Base-by-base conservation (phyloP, 2,888 invertebrate genomes). In the Agrochola macilenta region DNA sequence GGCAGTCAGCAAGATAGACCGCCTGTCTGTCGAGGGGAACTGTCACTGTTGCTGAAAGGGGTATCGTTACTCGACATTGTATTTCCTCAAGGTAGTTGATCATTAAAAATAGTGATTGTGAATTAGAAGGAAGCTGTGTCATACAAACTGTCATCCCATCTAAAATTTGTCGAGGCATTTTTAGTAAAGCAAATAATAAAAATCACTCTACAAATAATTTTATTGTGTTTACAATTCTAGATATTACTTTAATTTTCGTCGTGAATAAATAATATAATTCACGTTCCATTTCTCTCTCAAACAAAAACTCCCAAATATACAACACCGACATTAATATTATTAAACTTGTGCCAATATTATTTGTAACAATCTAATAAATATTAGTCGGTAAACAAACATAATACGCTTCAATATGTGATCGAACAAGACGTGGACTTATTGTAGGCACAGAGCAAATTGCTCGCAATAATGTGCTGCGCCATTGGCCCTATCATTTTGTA, bases 401-500 rank as follows among this genome's bases (percentile, higher is more conserved):
- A 82, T 80, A 80, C 68, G 63, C 74, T 84, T 85, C 85, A 85
- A 86, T 87, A 88, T 85, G 81, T 78, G 80, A 82, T 64, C 79
- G 84, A 71, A 84, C 81, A 87, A 84, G 89, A 86, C 76, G 61
- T 78, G 68, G 86, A 88, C 88, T 84, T 90, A 88, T 87, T 89
- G 87, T 86, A 88, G 88, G 83, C 88, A 82, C 65, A 65, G 79
- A 86, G 89, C 85, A 90, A 92, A 91, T 90, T 91, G 91, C 88
- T 88, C 83, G 87, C 90, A 89, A 89, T 91, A 90, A 89, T 87
- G 87, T 89, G 85, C 84, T 82, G 75, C 84, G 88, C 86, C 85
- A 90, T 91, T 89, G 89, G 87, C 76, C 88, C 87, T 89, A 89
- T 91, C 89, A 90, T 90, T 91, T 88, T 89, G 84, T 86, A 78